A percentile compares a stretch with the other conserved stretches of the same genome.
Evolutionary conservation across 2,888 invertebrate species (phyloP).

Genomic region (Latheticus oryzae): DNA sequence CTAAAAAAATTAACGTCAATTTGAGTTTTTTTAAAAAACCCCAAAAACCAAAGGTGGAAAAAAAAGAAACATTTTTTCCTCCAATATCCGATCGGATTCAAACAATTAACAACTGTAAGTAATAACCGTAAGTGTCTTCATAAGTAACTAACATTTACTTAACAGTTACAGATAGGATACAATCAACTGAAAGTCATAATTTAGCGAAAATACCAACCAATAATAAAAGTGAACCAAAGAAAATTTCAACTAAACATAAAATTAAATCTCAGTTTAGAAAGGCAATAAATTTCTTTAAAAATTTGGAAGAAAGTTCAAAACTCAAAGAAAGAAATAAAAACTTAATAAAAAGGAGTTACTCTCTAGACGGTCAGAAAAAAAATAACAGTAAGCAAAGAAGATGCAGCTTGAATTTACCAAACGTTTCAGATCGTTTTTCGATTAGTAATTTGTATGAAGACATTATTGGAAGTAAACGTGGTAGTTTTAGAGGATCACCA

Average conservation of each 20-base stretch:
- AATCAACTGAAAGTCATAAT: too few relatives aligned
- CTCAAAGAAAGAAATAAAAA: slow-evolving; percentile 10
- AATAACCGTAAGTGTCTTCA: neutral
- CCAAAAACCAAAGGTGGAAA: slow-evolving; percentile 7
- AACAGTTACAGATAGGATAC: neutral
- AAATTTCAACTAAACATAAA: slow-evolving; percentile 13
- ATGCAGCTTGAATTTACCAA: slow-evolving; percentile 49
- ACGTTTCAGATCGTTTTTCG: slow-evolving; percentile 47
- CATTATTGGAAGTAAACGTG: slow-evolving; percentile 44
- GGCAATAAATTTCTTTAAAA: slow-evolving; percentile 51
- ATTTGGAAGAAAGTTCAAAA: slow-evolving; percentile 48
- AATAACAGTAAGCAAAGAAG: slow-evolving; percentile 33
- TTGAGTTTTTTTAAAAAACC: slow-evolving; percentile 3
- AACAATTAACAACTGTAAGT: slow-evolving; percentile 25
- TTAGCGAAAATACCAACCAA: too few relatives aligned
- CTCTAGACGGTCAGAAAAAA: slow-evolving; percentile 41
- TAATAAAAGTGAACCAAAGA: slow-evolving; percentile 26
- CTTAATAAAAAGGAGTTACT: slow-evolving; percentile 35
- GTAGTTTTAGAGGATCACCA: slow-evolving; percentile 50
- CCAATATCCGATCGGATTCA: slow-evolving; percentile 18
- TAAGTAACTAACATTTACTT: neutral
- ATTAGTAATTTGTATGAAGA: slow-evolving; percentile 51
- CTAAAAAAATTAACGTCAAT: slow-evolving; percentile 18
- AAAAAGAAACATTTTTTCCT: slow-evolving; percentile 19
- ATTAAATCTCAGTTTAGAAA: slow-evolving; percentile 47